phyloP scores from a whole-genome alignment of 2,113 vertebrate species.

The Ciconia stormi region DNA sequence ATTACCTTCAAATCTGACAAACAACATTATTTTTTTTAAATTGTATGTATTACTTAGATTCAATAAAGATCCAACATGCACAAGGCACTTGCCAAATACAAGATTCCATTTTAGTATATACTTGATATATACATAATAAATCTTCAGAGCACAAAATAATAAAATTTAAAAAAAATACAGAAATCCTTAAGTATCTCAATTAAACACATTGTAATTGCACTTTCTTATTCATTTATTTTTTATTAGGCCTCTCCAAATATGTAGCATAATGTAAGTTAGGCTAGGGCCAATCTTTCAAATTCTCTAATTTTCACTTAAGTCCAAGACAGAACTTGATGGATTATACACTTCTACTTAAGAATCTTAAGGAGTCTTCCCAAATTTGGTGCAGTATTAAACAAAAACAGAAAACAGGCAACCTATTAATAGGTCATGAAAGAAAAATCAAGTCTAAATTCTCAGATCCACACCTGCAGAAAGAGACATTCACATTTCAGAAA shows the following conservation, averaged over 20 bases:
- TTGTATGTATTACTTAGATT: not conserved
- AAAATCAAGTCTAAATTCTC: not conserved
- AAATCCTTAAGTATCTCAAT: not conserved
- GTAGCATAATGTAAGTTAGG: accelerated
- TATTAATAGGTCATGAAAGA: not conserved
- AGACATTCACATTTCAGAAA: not conserved
- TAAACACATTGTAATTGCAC: accelerated
- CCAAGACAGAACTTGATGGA: not conserved
- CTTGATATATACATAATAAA: not conserved
- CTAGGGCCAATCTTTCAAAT: not conserved
- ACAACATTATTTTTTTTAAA: not conserved
- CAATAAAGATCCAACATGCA: not conserved
- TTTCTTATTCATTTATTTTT: not conserved
- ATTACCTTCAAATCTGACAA: not conserved
- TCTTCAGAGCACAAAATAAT: not conserved
- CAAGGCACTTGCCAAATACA: not conserved
- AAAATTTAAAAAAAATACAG: not conserved
- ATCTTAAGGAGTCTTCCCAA: not conserved
- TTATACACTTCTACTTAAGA: not conserved
- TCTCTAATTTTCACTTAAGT: not conserved
- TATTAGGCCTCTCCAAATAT: not conserved
- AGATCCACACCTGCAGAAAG: not conserved
- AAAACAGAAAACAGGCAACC: not conserved
- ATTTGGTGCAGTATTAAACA: not conserved
- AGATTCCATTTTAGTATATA: not conserved